These are phyloP conservation scores for Pollenia angustigena DNA, from an alignment of 2,888 invertebrate species.

Conservation along the genomic window DNA sequence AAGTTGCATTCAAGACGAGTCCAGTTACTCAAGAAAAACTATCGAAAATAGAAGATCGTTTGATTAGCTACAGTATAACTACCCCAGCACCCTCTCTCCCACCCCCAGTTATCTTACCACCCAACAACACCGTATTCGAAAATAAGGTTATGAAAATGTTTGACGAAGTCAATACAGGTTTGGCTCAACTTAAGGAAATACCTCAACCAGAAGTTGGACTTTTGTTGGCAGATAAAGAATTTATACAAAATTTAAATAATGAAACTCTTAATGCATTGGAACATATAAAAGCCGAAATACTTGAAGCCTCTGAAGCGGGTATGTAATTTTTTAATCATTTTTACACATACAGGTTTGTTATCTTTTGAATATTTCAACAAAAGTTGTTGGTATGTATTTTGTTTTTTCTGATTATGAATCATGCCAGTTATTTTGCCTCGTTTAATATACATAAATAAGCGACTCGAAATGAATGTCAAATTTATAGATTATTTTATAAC, in stretches of 20 bases:
- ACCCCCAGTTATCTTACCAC: constrained; percentile 75
- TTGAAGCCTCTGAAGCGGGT: constrained; percentile 85
- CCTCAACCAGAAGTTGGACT: constrained; percentile 77
- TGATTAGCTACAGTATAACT: constrained; percentile 79
- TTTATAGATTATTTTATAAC: constrained; percentile 36
- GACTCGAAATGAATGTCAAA: constrained; percentile 36
- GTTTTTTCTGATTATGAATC: background rate
- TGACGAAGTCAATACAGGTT: constrained; percentile 83
- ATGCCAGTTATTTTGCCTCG: background rate
- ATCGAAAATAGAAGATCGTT: constrained; percentile 81
- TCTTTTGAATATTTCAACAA: background rate
- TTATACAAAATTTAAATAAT: constrained; percentile 87
- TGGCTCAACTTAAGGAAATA: constrained; percentile 82
- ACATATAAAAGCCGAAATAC: constrained; percentile 85
- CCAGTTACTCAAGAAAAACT: constrained; percentile 81
- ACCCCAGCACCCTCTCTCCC: constrained; percentile 72
- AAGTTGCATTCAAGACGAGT: constrained; percentile 78
- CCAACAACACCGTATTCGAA: constrained; percentile 84
- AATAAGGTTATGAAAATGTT: constrained; percentile 84
- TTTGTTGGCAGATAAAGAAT: constrained; percentile 83
- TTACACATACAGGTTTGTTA: background rate
- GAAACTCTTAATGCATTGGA: constrained; percentile 86
- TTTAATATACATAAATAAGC: background rate
- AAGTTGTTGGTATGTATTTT: background rate
- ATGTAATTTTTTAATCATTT: constrained; percentile 73